Conservation (phyloP, 2,888 invertebrate species). For the Pandemis cinnamomeana region DNA sequence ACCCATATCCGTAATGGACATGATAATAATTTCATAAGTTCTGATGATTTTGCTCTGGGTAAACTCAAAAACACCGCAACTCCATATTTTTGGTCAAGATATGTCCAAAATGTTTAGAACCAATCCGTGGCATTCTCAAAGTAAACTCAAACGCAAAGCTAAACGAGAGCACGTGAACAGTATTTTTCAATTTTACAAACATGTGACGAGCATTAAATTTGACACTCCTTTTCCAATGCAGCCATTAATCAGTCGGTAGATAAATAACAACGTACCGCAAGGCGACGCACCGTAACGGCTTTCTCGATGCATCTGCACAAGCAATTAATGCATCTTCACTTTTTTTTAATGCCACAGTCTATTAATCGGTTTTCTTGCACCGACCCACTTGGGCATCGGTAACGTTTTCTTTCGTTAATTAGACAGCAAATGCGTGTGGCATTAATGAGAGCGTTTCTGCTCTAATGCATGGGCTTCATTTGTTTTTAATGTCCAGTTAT, state of each 20-base stretch:
- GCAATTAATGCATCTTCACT: slow-evolving; percentile 78
- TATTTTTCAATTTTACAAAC: not conserved
- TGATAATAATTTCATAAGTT: no score
- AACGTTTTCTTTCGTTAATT: slow-evolving; percentile 69
- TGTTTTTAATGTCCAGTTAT: slow-evolving; percentile 14
- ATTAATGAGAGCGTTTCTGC: slow-evolving; percentile 37
- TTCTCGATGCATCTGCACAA: slow-evolving; percentile 74
- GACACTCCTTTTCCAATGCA: not conserved
- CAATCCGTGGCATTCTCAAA: no score
- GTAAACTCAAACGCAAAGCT: no score
- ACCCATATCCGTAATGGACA: no score
- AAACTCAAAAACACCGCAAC: no score
- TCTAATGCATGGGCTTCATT: slow-evolving; percentile 46
- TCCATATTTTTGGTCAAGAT: no score
- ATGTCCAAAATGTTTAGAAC: no score
- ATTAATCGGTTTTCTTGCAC: slow-evolving; percentile 72
- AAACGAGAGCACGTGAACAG: no score
- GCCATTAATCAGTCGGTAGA: slow-evolving; percentile 22
- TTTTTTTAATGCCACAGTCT: slow-evolving; percentile 74
- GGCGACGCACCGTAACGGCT: slow-evolving; percentile 75
- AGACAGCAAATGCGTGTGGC: slow-evolving; percentile 48
- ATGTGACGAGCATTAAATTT: not conserved
- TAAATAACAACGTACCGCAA: slow-evolving; percentile 62
- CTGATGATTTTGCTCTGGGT: no score
- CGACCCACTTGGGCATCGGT: slow-evolving; percentile 58